phyloP scores from a whole-genome alignment of 2,113 vertebrate genomes.

The Sprattus sprattus region DNA sequence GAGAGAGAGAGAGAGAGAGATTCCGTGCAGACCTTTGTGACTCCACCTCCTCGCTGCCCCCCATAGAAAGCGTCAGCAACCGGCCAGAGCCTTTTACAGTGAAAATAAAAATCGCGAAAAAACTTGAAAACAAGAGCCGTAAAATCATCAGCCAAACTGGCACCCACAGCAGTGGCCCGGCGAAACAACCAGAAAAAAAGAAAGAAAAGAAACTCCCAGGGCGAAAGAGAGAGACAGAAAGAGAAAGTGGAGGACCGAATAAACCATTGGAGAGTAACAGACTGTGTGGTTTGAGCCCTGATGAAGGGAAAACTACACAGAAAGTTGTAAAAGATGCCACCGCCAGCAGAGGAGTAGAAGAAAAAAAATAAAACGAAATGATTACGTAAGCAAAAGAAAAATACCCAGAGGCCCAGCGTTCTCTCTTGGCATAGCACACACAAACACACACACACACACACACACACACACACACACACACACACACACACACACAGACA shows the following conservation, averaged over 20 bases:
- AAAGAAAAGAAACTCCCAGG: neutral
- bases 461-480: too few species aligned
- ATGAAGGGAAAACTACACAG: neutral
- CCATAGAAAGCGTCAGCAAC: constrained; percentile 29
- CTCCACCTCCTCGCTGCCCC: constrained; percentile 34
- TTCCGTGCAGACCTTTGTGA: too few species aligned
- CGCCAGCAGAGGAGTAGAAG: neutral
- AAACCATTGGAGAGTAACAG: neutral
- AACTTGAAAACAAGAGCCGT: constrained; percentile 58
- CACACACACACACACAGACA: neutral
- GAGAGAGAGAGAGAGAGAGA: too few species aligned
- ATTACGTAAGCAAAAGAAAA: constrained; percentile 2
- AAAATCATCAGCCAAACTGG: constrained; percentile 55
- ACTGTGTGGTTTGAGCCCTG: neutral
- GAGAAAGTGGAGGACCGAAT: neutral
- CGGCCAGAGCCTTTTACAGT: neutral
- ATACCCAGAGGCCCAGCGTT: neutral
- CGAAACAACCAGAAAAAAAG: too few species aligned
- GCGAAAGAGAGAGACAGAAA: neutral
- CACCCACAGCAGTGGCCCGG: neutral
- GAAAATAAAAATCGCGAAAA: constrained; percentile 49
- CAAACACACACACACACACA: too few species aligned
- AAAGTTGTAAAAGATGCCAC: neutral
- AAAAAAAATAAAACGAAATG: neutral
- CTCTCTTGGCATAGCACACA: too few species aligned